A percentile compares a stretch with the other conserved stretches of the same genome.
Conservation (phyloP, 2,113 vertebrate genomes). For the Pluvialis apricaria region DNA sequence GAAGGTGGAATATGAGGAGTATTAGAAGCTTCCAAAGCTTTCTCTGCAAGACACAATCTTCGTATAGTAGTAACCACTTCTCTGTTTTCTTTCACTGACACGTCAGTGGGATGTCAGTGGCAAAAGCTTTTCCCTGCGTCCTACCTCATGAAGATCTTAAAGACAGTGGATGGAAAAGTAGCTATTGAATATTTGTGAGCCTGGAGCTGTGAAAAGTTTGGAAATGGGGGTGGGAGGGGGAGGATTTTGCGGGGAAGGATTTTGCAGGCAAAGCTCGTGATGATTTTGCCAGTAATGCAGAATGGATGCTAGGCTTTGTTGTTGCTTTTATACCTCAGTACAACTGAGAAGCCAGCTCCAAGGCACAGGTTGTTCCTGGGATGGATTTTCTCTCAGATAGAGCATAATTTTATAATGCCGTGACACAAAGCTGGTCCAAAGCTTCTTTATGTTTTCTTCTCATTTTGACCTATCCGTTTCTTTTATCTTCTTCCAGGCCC, state of each 20-base stretch:
- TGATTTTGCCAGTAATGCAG: neutral
- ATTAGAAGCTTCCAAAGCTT: neutral
- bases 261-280: neutral
- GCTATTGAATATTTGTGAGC: neutral
- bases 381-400: neutral
- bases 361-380: neutral
- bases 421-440: neutral
- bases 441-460: neutral
- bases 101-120: neutral
- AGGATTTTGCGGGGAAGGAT: neutral
- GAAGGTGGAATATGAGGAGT: neutral
- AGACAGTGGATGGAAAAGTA: neutral
- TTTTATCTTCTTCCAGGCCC: slow-evolving; percentile 76
- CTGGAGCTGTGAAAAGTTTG: neutral
- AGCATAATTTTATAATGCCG: neutral
- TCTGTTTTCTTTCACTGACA: neutral
- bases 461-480: neutral
- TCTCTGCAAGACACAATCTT: neutral
- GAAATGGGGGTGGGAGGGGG: neutral
- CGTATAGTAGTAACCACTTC: neutral
- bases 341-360: neutral
- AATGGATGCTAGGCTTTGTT: neutral
- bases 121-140: neutral
- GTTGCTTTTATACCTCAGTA: neutral
- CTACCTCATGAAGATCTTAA: neutral